Evolutionary conservation across 2,888 invertebrate species (phyloP), one percentile per base, ranked within the genome.

Genomic region (Hirtodrosophila confusa): DNA sequence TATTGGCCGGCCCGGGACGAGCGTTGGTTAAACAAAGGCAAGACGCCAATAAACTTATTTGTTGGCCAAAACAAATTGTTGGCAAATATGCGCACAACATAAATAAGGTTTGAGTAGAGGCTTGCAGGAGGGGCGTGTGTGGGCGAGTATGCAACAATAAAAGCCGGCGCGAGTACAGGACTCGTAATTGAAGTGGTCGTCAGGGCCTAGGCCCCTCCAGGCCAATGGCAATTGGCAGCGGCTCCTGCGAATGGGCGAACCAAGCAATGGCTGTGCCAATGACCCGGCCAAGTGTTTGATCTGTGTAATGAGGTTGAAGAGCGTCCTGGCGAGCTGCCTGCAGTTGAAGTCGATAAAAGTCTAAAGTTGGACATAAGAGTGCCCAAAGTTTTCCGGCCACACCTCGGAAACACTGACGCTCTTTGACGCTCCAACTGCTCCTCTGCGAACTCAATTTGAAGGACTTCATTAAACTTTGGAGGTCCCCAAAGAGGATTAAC

Each of bases 241-340:
- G 60, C 64, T 78, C 78, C 65, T 86, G 86, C 84, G 86, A 80
- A 80, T 82, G 78, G 62, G 36, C 49, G 54, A 64, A 61, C 62
- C 47, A 50, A 61, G 67, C 64, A 49, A 45, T 61, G 51, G 49
- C 54, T 43, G 57, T 64, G 69, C 55, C 66, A 66, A 53, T 64
- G 57, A 57, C 53, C 43, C 17, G 48, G 50, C 31, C 57, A 48
- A 68, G 62, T 37, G 53, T 66, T 67, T 63, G 72, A 78, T 69
- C 70, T 70, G 63, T 64, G 63, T 71, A 61, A 65, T 68, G 54
- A 74, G 68, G 40, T 41, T 61, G 53, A 43, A 33, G 37, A 39
- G 17, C 49, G 27, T 41, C 63, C 17, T 57, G 36, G 43, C 17
- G 1, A 1, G 17, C 17, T 17, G 17, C 17, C 17, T 17, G 17